Evolutionary conservation across 2,797 vertebrate genomes (phyloP), one percentile per base, ranked within the genome.

Genomic region (Euthynnus affinis): DNA sequence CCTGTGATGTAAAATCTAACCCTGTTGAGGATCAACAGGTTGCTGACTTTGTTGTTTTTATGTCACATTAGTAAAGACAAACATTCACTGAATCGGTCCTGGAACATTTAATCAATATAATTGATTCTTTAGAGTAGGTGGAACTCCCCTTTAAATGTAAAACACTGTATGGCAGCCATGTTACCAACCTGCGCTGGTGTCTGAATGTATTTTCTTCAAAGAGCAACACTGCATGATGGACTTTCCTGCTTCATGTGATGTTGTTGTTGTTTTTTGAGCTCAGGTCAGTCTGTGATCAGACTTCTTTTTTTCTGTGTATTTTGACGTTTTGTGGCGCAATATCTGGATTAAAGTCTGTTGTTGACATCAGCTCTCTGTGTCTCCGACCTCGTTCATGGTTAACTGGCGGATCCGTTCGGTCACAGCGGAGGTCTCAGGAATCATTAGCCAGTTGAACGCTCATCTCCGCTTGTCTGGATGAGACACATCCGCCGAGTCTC

Each of bases 271-370:
- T 18, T 63, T 49, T 53, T 3, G 27, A 71, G 57, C 62, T 71
- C 61, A 68, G 76, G 70, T 74, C 67, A 17, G 32, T 56, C 29
- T 40, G 61, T 72, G 17, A 60, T 83, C 53, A 65, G 6, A 73
- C 53, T 58, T 81, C 25, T 32, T 18, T 0, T 9, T 57, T 32
- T 18, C 20, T 49, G 56, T 80, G 55, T 67, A 72, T 71, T 73
- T 51, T 74, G 76, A 62, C 0, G 8, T 83, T 68, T 49, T 61
- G 22, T 78, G 80, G 34, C 3, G 1, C 32, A 60, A 13, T 70
- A 49, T 73, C 13, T 68, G 76, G 62, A 88, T 87, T 89, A 88
- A 90, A 87, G 71, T 74, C 17, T 23, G 67, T 67, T 58, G 59
- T 70, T 62, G 68, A 75, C 55, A 1, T 78, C 78, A 32, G 68